Conservation (phyloP, 1,140 invertebrate species). For the Babylonia areolata region DNA sequence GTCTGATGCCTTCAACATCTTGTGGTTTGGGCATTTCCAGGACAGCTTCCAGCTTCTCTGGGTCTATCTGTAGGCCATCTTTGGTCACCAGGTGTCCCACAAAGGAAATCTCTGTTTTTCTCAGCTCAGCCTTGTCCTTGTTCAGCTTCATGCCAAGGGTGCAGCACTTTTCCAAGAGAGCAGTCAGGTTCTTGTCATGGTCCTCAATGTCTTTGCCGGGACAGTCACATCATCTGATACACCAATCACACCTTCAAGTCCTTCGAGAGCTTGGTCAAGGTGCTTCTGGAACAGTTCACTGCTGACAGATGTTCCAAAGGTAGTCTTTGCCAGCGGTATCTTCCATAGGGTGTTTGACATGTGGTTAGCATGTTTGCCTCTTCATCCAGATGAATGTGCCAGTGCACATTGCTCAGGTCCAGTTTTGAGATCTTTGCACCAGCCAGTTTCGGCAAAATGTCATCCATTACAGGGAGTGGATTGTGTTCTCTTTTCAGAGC, state of each 20-base stretch:
- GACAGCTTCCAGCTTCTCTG: conserved; percentile 42
- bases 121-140: too few relatives aligned
- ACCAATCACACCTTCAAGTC: conserved; percentile 50
- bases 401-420: too few relatives aligned
- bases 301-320: conserved; percentile 73
- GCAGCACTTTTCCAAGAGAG: conserved; percentile 30
- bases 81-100: conserved; percentile 33
- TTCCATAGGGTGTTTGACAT: conserved; percentile 54
- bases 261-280: conserved; percentile 27
- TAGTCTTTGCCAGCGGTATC: conserved; percentile 66
- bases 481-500: too few relatives aligned
- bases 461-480: too few relatives aligned
- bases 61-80: background rate
- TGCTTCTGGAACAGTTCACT: background rate
- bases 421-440: too few relatives aligned
- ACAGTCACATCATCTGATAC: background rate
- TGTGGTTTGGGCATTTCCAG: conserved; percentile 34
- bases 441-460: too few relatives aligned
- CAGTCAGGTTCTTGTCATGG: conserved; percentile 39
- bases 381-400: background rate
- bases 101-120: conserved; percentile 27
- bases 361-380: background rate
- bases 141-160: conserved; percentile 21
- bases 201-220: background rate
- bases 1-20: conserved; percentile 19